phyloP scores from a whole-genome alignment of 2,888 invertebrate genomes.

The Parnassius smintheus region DNA sequence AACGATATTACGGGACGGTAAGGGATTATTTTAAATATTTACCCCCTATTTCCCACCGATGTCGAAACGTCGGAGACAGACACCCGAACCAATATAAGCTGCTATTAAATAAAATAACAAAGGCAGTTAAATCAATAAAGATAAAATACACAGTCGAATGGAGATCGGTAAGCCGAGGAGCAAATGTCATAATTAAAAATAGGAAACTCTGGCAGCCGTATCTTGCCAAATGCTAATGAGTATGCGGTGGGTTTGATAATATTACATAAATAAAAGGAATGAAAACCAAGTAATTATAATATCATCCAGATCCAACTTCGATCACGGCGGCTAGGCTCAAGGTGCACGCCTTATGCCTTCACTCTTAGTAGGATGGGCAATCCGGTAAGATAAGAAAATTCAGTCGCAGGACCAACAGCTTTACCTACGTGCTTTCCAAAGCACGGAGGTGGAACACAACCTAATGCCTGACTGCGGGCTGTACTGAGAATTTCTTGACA shows the following conservation, averaged over 20 bases:
- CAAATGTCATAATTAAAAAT: conserved; percentile 41
- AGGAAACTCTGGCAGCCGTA: conserved; percentile 36
- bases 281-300: no score
- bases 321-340: no score
- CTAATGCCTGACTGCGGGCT: no score
- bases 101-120: not conserved
- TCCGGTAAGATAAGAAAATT: no score
- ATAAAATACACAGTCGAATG: conserved; percentile 5
- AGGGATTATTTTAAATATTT: conserved; percentile 1
- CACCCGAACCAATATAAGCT: not conserved
- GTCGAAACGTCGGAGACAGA: conserved; percentile 6
- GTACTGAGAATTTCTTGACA: no score
- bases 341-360: no score
- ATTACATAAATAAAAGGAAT: conserved; percentile 7
- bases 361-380: no score
- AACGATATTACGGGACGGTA: not conserved
- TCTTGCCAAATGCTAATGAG: conserved; percentile 50
- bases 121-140: not conserved
- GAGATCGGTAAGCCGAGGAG: not conserved
- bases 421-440: no score
- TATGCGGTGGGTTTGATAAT: conserved; percentile 34
- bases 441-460: no score
- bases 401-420: no score
- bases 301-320: no score
- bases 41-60: conserved; percentile 6